Base-by-base conservation (phyloP, 1,140 invertebrate species). In the Anadara kagoshimensis region DNA sequence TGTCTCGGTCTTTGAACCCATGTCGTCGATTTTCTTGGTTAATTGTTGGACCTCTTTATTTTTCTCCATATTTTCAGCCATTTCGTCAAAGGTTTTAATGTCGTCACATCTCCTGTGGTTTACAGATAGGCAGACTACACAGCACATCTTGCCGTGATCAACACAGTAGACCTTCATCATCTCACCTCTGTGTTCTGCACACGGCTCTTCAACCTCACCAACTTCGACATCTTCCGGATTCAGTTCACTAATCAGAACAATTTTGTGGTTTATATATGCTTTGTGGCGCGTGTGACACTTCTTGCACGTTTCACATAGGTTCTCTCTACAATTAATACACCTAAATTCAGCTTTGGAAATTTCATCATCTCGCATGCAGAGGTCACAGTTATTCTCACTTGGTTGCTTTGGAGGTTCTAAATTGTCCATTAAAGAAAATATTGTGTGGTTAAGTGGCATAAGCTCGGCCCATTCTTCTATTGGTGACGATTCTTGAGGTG, bases 41-140 rank as follows among this genome's bases (percentile, higher is more conserved):
- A 36, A 36, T 7, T 36, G 29, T 7, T 36, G 29, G 7, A 36
- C 29, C 2, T 2, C 7, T 7, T 36, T 7, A 7, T 3, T 36
- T 36, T 36, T 36, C 29, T 3, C 7, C 29, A 36, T 36, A 36
- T 36, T 36, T 36, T 24, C 43, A 29, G 36, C 41, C 2, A 69
- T 12, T 11, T 74, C 66, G 18, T 68, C 66, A 56, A 75, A 58
- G 20, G 61, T 41, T 49, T 69, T 41, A 7, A 75, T 49, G n/a
- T 67, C 44, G 1, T 47, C 53, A 53, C 73, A 75, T 59, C 64
- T 65, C 29, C 73, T 62, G 16, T 75, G 73, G 11, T 65, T 20
- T 0, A 24, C 18, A 41, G 73, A 57, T 36, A 75, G 43, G 22
- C 73, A 75, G 5, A 69, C 18, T 11, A 75, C 61, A 51, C 73